Conservation (phyloP, 1,140 invertebrate species). For the Drosophila tristis region DNA sequence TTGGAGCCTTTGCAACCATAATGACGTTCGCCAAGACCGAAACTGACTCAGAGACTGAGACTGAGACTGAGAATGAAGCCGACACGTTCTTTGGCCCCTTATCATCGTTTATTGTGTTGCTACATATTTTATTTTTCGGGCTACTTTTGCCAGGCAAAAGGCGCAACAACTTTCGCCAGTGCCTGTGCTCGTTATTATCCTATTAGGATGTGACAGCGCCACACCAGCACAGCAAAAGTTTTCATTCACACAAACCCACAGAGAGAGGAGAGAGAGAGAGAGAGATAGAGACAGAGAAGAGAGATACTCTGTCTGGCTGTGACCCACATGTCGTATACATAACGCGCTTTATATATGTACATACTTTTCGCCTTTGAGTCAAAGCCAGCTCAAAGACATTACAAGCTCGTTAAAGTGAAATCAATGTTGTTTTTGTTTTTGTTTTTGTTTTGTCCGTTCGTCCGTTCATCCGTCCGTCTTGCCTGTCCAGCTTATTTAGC, state of each 20-base stretch:
- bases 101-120: slow-evolving; percentile 80
- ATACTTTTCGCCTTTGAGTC: slow-evolving; percentile 63
- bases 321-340: slow-evolving; percentile 76
- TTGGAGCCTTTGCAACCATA: slow-evolving; percentile 7
- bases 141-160: slow-evolving; percentile 61
- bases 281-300: no score
- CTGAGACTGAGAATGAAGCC: slow-evolving; percentile 33
- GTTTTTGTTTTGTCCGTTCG: slow-evolving; percentile 61
- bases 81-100: slow-evolving; percentile 78
- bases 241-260: slow-evolving; percentile 53
- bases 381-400: slow-evolving; percentile 64
- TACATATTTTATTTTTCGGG: slow-evolving; percentile 51
- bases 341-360: slow-evolving; percentile 66
- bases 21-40: slow-evolving; percentile 4
- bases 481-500: slow-evolving; percentile 62
- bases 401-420: slow-evolving; percentile 82
- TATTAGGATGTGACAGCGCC: slow-evolving; percentile 79
- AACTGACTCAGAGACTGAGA: slow-evolving; percentile 16
- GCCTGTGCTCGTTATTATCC: slow-evolving; percentile 76
- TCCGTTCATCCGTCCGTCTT: slow-evolving; percentile 7
- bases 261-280: no score
- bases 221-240: slow-evolving; percentile 53
- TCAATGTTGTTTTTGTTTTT: slow-evolving; percentile 71
- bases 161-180: slow-evolving; percentile 77
- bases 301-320: slow-evolving; percentile 15